A percentile compares a stretch with the other conserved stretches of the same genome.
Conservation (phyloP, 2,113 vertebrate genomes). For the Semnornis frantzii region DNA sequence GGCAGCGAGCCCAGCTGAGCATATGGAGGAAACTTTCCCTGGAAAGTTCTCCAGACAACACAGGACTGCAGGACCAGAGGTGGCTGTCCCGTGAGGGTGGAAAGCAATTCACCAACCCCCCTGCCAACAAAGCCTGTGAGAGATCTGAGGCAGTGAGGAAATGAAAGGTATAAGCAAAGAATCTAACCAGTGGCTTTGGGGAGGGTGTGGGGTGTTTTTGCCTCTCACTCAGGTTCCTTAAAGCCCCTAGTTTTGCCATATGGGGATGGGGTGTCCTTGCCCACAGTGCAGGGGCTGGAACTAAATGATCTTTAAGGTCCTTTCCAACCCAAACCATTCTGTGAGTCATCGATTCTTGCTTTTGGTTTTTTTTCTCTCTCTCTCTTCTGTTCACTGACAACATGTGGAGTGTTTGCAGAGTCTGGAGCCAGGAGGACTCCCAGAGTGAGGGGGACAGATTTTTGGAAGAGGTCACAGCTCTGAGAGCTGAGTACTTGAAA, state of each 20-base stretch:
- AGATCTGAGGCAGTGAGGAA: not conserved
- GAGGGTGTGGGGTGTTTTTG: too few relatives aligned
- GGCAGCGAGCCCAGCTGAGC: not conserved
- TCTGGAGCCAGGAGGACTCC: not conserved
- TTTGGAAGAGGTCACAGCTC: not conserved
- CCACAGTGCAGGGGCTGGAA: too few relatives aligned
- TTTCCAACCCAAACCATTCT: too few relatives aligned
- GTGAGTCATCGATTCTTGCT: not conserved
- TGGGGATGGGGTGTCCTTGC: not conserved
- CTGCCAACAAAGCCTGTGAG: not conserved
- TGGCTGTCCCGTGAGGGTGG: accelerated
- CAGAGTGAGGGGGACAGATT: not conserved
- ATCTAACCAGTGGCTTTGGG: accelerated
- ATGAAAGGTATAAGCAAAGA: not conserved
- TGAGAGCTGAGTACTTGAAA: not conserved
- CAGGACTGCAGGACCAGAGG: not conserved
- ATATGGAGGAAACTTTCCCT: not conserved
- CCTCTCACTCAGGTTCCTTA: not conserved
- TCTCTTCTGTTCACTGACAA: not conserved
- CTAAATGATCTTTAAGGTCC: too few relatives aligned
- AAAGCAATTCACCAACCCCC: not conserved
- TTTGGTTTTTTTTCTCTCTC: not conserved
- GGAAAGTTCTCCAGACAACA: not conserved
- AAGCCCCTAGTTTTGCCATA: not conserved
- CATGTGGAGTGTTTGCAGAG: not conserved